Evolutionary conservation across 2,888 invertebrate genomes (phyloP).

Genomic region (Neoitamus cyanurus): DNA sequence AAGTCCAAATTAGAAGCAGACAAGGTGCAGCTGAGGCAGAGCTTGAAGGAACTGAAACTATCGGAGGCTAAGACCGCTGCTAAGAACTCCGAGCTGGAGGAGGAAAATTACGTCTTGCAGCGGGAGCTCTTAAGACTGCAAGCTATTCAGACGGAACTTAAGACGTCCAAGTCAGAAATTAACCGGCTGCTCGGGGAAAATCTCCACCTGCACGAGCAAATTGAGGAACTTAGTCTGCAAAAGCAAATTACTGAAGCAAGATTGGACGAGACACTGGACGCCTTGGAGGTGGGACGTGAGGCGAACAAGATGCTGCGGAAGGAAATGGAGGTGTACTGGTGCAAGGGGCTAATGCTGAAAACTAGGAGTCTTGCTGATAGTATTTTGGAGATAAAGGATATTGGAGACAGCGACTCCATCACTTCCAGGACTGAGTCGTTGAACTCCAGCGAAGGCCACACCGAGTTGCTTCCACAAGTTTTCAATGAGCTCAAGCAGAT

Average conservation of each 20-base stretch:
- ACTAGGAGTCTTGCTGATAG: slow-evolving; percentile 6
- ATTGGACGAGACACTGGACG: background rate
- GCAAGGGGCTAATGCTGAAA: background rate
- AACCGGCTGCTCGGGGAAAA: background rate
- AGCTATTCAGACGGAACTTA: background rate
- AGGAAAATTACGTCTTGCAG: background rate
- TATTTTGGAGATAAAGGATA: background rate
- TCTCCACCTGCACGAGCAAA: background rate
- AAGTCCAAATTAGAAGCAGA: background rate
- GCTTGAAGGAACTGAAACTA: background rate
- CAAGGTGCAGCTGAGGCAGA: background rate
- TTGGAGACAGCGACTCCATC: background rate
- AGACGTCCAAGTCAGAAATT: background rate
- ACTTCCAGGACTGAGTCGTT: background rate
- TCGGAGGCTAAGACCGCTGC: background rate
- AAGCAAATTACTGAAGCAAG: background rate
- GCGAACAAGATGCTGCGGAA: background rate
- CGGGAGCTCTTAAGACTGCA: background rate
- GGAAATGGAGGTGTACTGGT: background rate
- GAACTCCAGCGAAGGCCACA: background rate
- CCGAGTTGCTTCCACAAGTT: background rate
- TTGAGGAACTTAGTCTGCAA: background rate
- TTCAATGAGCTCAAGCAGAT: background rate
- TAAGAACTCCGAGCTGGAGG: background rate
- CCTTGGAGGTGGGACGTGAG: background rate